phyloP scores from a whole-genome alignment of 2,113 vertebrate species.

The Paracanthobrama guichenoti region DNA sequence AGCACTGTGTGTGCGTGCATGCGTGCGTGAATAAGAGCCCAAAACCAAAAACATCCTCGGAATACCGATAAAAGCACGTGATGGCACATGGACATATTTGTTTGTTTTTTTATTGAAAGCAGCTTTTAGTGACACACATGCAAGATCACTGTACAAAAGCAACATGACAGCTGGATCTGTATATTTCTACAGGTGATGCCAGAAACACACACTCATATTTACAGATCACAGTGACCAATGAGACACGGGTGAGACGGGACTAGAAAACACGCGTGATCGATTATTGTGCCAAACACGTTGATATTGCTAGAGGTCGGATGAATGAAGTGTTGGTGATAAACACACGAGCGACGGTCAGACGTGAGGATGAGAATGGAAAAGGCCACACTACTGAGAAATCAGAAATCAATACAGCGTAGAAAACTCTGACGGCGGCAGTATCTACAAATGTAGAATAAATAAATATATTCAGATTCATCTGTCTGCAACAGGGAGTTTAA shows the following conservation, averaged over 20 bases:
- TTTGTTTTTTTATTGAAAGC: constrained; percentile 81
- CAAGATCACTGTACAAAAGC: constrained; percentile 92
- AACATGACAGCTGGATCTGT: constrained; percentile 87
- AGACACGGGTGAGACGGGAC: constrained; percentile 34
- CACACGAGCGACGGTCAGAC: too few relatives aligned
- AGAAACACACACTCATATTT: constrained; percentile 76
- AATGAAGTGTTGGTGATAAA: too few relatives aligned
- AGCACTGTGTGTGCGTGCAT: too few relatives aligned
- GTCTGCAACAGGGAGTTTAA: constrained; percentile 64
- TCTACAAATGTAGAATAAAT: constrained; percentile 79
- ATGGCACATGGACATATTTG: constrained; percentile 20
- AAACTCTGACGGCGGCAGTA: constrained; percentile 66
- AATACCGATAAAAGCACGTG: too few relatives aligned
- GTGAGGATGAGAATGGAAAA: constrained; percentile 59
- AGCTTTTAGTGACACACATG: constrained; percentile 95
- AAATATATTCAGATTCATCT: constrained; percentile 76
- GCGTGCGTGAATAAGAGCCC: too few relatives aligned
- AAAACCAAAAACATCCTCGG: too few relatives aligned
- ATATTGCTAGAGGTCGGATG: constrained; percentile 38
- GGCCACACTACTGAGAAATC: constrained; percentile 72
- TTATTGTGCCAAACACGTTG: neutral
- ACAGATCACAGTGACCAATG: constrained; percentile 79
- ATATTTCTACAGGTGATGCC: constrained; percentile 74
- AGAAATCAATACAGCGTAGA: constrained; percentile 77
- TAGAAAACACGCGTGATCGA: neutral